Conservation (phyloP, 2,888 invertebrate species). For the Drosophila dives region DNA sequence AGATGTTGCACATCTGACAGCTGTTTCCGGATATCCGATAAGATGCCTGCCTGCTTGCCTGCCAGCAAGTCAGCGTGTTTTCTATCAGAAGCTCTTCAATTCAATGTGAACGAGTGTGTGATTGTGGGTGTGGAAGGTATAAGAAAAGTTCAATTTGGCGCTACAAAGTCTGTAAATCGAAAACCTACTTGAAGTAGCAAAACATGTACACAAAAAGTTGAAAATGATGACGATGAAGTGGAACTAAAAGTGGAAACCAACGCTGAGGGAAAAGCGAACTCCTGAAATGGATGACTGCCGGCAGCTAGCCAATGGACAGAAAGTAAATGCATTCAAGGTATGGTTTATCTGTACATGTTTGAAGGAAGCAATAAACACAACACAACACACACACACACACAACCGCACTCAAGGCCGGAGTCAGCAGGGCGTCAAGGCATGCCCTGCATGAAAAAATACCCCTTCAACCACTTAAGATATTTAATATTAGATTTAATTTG, state of each 20-base stretch:
- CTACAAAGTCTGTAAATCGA: constrained; percentile 74
- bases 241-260: neutral
- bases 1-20: constrained; percentile 65
- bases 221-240: constrained; percentile 18
- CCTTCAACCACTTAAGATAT: neutral
- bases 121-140: constrained; percentile 33
- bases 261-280: neutral
- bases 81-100: constrained; percentile 32
- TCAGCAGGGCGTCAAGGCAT: neutral
- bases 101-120: constrained; percentile 9
- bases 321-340: constrained; percentile 62
- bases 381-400: neutral
- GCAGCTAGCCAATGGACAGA: constrained; percentile 60
- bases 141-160: constrained; percentile 78
- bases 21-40: constrained; percentile 61
- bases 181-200: constrained; percentile 63
- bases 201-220: constrained; percentile 63
- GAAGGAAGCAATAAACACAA: constrained; percentile 24
- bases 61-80: constrained; percentile 54
- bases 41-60: neutral
- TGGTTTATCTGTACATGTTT: constrained; percentile 26
- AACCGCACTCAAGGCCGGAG: neutral
- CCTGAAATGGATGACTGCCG: constrained; percentile 29
- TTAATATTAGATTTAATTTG: neutral
- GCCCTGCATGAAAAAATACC: neutral